A percentile compares a stretch with the other conserved stretches of the same genome.
Conservation (phyloP, 2,888 invertebrate genomes). For the Lochmaea crataegi region DNA sequence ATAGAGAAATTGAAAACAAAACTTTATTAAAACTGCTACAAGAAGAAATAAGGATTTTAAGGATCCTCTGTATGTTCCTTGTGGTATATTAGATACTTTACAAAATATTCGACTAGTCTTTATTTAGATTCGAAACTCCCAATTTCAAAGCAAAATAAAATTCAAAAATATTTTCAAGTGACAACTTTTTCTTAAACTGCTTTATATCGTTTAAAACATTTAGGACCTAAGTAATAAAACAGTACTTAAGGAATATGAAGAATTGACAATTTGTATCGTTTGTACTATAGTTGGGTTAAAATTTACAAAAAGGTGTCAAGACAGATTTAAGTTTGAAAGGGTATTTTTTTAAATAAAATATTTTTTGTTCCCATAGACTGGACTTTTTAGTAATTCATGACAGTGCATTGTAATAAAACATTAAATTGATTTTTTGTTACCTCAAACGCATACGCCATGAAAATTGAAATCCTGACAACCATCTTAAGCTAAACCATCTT, state of each 20-base stretch:
- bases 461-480: neutral
- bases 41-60: too few species aligned
- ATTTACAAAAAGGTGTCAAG: conserved; percentile 10
- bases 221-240: conserved; percentile 29
- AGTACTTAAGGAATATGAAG: conserved; percentile 19
- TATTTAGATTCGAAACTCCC: neutral
- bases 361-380: conserved; percentile 26
- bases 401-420: neutral
- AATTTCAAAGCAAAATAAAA: too few species aligned
- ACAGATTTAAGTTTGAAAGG: conserved; percentile 31
- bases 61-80: too few species aligned
- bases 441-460: too few species aligned
- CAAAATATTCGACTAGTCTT: too few species aligned
- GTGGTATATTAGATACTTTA: too few species aligned
- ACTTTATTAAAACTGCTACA: too few species aligned
- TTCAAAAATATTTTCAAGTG: neutral
- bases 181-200: conserved; percentile 1
- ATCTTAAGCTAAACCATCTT: too few species aligned
- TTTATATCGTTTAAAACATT: conserved; percentile 19
- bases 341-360: conserved; percentile 9
- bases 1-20: too few species aligned
- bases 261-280: conserved; percentile 26
- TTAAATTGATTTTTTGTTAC: neutral
- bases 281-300: conserved; percentile 17
- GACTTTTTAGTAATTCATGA: conserved; percentile 2